A percentile compares a stretch with the other conserved stretches of the same genome.
Conservation (phyloP, 23 tunicate species). For the Pegea sp. region DNA sequence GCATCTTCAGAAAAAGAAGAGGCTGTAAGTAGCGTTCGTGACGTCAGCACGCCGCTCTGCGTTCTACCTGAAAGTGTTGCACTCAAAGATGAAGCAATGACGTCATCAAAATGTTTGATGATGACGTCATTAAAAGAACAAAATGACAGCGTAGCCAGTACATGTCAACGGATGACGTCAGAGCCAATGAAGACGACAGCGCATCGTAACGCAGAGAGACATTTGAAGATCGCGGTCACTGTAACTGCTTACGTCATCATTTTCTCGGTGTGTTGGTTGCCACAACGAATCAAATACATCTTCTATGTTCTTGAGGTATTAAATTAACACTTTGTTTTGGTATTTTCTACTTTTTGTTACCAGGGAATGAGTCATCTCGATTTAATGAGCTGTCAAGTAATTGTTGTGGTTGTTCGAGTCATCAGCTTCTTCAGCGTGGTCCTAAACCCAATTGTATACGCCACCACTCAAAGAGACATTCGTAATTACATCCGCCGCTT, state of each 20-base stretch:
- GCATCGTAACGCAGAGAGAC: conserved; percentile 56
- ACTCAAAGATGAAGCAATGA: no score
- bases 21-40: no score
- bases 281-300: conserved; percentile 35
- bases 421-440: conserved; percentile 78
- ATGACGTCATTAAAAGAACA: no score
- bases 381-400: conserved; percentile 21
- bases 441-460: conserved; percentile 84
- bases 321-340: background rate
- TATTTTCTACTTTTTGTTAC: background rate
- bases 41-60: no score
- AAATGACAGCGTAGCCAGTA: no score
- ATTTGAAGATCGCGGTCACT: conserved; percentile 46
- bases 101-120: no score
- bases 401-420: conserved; percentile 16
- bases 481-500: conserved; percentile 22
- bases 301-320: conserved; percentile 49
- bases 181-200: conserved; percentile 39
- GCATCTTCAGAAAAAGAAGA: no score
- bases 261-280: conserved; percentile 86
- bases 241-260: conserved; percentile 45
- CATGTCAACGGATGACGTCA: no score
- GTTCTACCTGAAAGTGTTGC: no score
- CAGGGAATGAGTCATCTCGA: conserved; percentile 41
- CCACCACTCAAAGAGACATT: conserved; percentile 52